A percentile compares a stretch with the other conserved stretches of the same genome.
These are phyloP conservation scores for Ctenoplectra terminalis DNA, from an alignment of 1,140 invertebrate species.

Conservation along the genomic window DNA sequence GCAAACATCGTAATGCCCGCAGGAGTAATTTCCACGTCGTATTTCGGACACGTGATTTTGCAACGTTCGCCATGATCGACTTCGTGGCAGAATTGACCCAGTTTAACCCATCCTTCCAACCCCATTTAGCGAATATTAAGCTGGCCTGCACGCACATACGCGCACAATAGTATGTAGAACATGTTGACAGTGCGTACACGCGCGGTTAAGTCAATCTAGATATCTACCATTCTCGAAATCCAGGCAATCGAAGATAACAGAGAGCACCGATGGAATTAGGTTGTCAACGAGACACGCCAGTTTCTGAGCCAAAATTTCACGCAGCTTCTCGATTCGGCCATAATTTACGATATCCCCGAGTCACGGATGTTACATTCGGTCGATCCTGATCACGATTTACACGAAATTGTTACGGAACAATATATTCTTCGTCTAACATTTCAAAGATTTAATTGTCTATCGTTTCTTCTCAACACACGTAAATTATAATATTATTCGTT, in stretches of 20 bases:
- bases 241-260: conserved; percentile 45
- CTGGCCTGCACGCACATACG: conserved; percentile 35
- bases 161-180: conserved; percentile 31
- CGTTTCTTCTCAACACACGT: no score
- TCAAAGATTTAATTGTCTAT: no score
- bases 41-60: conserved; percentile 35
- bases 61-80: conserved; percentile 36
- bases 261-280: conserved; percentile 37
- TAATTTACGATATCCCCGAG: not conserved
- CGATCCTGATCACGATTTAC: not conserved
- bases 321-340: not conserved
- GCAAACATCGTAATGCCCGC: not conserved
- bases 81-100: conserved; percentile 49
- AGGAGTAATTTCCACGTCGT: not conserved
- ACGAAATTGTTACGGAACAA: no score
- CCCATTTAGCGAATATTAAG: conserved; percentile 53
- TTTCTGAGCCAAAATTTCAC: conserved; percentile 25
- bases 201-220: conserved; percentile 57
- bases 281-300: conserved; percentile 17
- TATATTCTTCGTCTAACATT: no score
- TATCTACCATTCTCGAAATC: conserved; percentile 54
- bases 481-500: no score
- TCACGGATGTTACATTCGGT: not conserved
- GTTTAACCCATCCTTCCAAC: conserved; percentile 27
- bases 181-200: conserved; percentile 54